Evolutionary conservation across 2,888 invertebrate species (phyloP).

Genomic region (Apotomis capreana): DNA sequence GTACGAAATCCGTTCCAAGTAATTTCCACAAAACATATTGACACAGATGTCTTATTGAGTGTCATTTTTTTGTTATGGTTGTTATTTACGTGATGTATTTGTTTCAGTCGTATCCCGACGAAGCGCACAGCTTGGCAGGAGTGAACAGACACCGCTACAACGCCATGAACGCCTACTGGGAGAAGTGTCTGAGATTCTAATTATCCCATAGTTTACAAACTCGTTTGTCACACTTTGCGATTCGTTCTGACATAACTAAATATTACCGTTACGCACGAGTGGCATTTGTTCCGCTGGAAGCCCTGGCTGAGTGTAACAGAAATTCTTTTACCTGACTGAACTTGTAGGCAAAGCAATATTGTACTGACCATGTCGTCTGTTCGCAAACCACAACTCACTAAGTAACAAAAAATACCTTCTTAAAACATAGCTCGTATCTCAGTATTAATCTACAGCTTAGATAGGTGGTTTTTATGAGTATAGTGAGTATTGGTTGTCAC

Average conservation of each 20-base stretch:
- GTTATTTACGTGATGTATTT: slow-evolving; percentile 23
- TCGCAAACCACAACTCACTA: too few relatives aligned
- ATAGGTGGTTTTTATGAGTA: too few relatives aligned
- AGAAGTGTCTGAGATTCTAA: slow-evolving; percentile 76
- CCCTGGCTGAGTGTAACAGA: not conserved
- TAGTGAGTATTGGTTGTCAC: too few relatives aligned
- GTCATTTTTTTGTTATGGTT: slow-evolving; percentile 4
- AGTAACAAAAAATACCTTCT: too few relatives aligned
- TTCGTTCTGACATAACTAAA: slow-evolving; percentile 24
- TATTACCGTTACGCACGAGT: slow-evolving; percentile 12
- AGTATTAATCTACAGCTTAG: too few relatives aligned
- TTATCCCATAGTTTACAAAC: slow-evolving; percentile 31
- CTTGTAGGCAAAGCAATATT: not conserved
- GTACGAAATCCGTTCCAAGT: slow-evolving; percentile 2
- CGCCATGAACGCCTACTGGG: slow-evolving; percentile 91
- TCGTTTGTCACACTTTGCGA: slow-evolving; percentile 14
- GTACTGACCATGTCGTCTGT: too few relatives aligned
- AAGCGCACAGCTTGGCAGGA: slow-evolving; percentile 88
- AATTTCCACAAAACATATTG: slow-evolving; percentile 15
- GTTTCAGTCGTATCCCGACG: slow-evolving; percentile 91
- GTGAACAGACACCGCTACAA: slow-evolving; percentile 91
- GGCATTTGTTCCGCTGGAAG: slow-evolving; percentile 10
- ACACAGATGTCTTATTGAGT: slow-evolving; percentile 15
- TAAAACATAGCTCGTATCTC: too few relatives aligned
- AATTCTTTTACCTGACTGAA: not conserved